Evolutionary conservation across 1,140 invertebrate species (phyloP), one percentile per base, ranked within the genome.

Genomic region (Akabosia matsudoensis): DNA sequence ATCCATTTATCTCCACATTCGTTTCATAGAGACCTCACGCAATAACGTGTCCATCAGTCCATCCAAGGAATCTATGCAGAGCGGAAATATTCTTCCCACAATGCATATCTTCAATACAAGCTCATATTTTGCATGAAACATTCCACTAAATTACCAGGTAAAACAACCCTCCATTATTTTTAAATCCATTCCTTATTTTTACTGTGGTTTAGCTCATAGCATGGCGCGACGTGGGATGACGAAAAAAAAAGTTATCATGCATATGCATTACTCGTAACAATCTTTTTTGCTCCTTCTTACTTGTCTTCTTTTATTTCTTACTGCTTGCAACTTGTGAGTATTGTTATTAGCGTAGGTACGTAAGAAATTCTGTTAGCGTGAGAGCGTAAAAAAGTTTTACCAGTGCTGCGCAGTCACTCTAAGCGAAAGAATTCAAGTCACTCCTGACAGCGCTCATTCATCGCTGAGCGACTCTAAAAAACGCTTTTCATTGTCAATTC

Each of bases 361-460:
- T 45, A 18, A n/a, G n/a, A 45, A 45, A 16, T 16, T 56, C 54
- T 56, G 54, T 56, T 56, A 56, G 54, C 54, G 54, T 56, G 54
- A 56, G 54, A 56, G 37, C 37, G 54, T 56, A 56, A 56, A 45
- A 45, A 10, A 18, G n/a, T n/a, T 18, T 45, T 18, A 45, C 37
- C 37, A 10, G 37, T 18, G 18, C 37, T 45, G 37, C n/a, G 37
- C 18, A 18, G 37, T 10, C 18, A 45, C n/a, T n/a, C n/a, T n/a
- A n/a, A n/a, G n/a, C n/a, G 37, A 45, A 18, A 18, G 37, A 45
- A 10, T 45, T 45, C 18, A 45, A 10, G 18, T 45, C 18, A 10
- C 18, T 10, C 37, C 18, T 45, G 18, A 18, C 37, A 10, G 7
- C 37, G 18, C 18, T 18, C 7, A 45, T 45, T 45, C 37, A 45